Evolutionary conservation across 1,140 invertebrate genomes (phyloP), one percentile per base, ranked within the genome.

Genomic region (Euschistus heros): DNA sequence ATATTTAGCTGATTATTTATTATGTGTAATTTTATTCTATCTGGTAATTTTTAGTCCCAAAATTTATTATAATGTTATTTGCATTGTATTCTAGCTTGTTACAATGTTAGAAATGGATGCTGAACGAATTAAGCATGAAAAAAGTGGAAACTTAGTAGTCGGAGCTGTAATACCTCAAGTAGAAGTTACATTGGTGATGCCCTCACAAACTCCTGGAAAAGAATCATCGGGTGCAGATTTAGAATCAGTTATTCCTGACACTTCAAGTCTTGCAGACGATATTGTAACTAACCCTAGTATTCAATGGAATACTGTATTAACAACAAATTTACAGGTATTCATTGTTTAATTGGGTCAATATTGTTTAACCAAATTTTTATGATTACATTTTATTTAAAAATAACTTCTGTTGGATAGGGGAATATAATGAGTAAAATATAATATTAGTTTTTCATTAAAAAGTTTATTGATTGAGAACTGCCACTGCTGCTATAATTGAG

Each of bases 111-210:
- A 85, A 18, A 77, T 89, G 54, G 92, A 96, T 73, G 84, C 88
- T 0, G 84, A 86, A 66, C 68, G 67, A 27, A 69, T 72, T 13
- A 59, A 67, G 8, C 54, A 66, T 42, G 47, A 64, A 67, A 73
- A 69, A 69, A 69, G 68, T 62, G 76, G 69, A 70, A 83, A 85
- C 68, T 74, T 91, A 63, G 82, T 86, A 27, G 75, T 91, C 24
- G 89, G 88, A 10, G 81, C 88, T 37, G 77, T 92, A 54, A 80
- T 92, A 64, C 88, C 89, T 17, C 88, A 92, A 75, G 79, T 94
- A 8, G 91, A 94, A 77, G 77, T 94, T 46, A 93, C 90, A 0
- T 81, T 94, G 67, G 85, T 94, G 54, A 88, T 94, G 82, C 88
- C 91, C 63, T 85, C 86, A 33, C 84, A 82, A 72, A 85, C 83